These are phyloP conservation scores for Macaria notata DNA, from an alignment of 2,888 invertebrate species.

Conservation along the genomic window DNA sequence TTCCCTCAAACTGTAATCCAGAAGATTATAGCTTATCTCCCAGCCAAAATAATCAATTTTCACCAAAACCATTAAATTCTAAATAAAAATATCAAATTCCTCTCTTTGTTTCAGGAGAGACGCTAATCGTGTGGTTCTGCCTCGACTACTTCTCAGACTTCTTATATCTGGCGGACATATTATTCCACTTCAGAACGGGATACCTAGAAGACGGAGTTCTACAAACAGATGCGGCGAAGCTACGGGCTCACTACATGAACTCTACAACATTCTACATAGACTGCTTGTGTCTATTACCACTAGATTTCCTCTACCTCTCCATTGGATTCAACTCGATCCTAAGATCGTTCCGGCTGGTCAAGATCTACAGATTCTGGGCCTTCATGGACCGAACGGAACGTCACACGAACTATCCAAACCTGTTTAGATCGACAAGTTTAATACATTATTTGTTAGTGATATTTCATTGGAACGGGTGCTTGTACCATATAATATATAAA, in stretches of 20 bases:
- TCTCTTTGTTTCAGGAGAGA: conserved; percentile 85
- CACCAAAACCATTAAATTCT: too few relatives aligned
- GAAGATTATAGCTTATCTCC: too few relatives aligned
- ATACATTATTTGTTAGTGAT: conserved; percentile 98
- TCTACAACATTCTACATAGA: conserved; percentile 98
- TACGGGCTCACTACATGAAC: conserved; percentile 98
- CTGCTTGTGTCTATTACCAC: conserved; percentile 97
- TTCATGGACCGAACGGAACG: conserved; percentile 99
- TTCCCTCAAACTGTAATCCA: too few relatives aligned
- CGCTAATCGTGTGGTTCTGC: conserved; percentile 96
- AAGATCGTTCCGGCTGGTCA: conserved; percentile 96
- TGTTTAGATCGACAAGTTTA: conserved; percentile 95
- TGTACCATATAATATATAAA: conserved; percentile 98
- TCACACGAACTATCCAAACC: conserved; percentile 99
- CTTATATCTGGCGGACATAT: conserved; percentile 97
- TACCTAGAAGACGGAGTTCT: conserved; percentile 98
- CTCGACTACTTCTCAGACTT: conserved; percentile 98
- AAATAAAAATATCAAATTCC: neutral
- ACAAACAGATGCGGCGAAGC: conserved; percentile 96
- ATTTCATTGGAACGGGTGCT: conserved; percentile 99
- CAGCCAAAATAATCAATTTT: too few relatives aligned
- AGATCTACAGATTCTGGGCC: conserved; percentile 99
- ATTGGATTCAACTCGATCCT: conserved; percentile 98
- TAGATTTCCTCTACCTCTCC: conserved; percentile 98
- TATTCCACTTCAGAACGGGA: conserved; percentile 98